Base-by-base conservation (phyloP, 2,888 invertebrate species). In the Ramazzottius varieornatus region DNA sequence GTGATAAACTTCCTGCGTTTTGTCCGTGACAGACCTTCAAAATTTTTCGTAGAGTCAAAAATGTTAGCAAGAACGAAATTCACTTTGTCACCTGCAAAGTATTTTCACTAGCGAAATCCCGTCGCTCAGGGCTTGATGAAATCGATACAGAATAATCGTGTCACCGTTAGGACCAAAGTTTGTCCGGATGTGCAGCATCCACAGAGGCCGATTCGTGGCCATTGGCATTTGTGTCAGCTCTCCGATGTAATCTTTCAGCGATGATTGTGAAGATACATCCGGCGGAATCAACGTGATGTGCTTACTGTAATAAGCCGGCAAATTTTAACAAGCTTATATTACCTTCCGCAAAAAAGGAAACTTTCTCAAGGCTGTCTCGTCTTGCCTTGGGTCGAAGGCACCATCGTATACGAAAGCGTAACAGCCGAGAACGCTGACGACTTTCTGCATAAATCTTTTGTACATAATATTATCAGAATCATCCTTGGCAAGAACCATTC, bases 1-100 rank as follows among this genome's bases (percentile, higher is more conserved):
- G 24, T 54, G 54, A 24, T 54, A 54, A 13, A 54, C 54, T 24
- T 54, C 54, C 54, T 54, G 54, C 54, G 54, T 54, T 54, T 54
- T 54, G 29, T 54, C 54, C n/a, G 54, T 54, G 4, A 54, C 29
- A 4, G 54, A 54, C 4, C 54, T 16, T 4, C 54, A 29, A 16
- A 54, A 29, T 16, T 4, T 40, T 20, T 40, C 20, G 13, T 13
- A 8, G 13, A 40, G 20, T 8, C 16, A 29, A 29, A 54, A 8
- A 20, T 20, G 40, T 40, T 40, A 40, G 20, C 8, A 20, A 40
- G 20, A 13, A 40, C 40, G 8, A 13, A 40, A 40, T 40, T 8
- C 8, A 40, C 8, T 40, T 20, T 40, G 40, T n/a, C n/a, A 40
- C 29, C 54, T 8, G 29, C 54, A 54, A 8, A 54, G 29, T 8